Conservation (phyloP, 2,113 vertebrate genomes). For the Petrocephalus zakoni region DNA sequence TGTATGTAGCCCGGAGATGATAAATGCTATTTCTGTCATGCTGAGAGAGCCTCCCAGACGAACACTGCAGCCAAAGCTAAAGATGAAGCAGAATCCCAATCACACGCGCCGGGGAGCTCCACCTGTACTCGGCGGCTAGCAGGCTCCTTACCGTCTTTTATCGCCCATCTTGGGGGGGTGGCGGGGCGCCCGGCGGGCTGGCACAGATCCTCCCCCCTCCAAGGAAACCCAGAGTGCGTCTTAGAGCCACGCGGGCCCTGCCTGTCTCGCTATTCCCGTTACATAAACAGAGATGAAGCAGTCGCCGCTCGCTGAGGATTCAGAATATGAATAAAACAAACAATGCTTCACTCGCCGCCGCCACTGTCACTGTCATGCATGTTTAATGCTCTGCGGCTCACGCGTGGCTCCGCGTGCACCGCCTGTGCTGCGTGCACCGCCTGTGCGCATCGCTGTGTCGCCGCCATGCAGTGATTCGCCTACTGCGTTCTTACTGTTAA, state of each 20-base stretch:
- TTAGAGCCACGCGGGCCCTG: neutral
- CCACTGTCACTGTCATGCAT: neutral
- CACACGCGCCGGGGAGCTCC: too few species aligned
- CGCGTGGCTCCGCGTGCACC: neutral
- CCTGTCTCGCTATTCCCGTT: neutral
- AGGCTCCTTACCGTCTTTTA: neutral
- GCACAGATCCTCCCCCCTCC: neutral
- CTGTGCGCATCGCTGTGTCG: neutral
- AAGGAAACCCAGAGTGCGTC: neutral
- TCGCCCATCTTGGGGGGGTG: neutral
- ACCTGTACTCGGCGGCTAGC: neutral
- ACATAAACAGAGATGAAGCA: neutral
- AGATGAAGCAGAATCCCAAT: neutral
- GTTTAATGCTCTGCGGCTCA: neutral
- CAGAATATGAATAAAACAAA: neutral
- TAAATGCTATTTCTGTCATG: constrained; percentile 11
- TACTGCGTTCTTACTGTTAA: neutral
- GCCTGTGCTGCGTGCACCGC: neutral
- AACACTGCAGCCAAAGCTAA: neutral
- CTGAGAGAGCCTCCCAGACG: constrained; percentile 2
- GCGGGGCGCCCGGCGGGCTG: neutral
- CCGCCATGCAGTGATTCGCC: neutral
- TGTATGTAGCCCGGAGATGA: constrained; percentile 5
- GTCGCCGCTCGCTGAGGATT: neutral
- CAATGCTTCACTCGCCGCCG: neutral